Base-by-base conservation (phyloP, 2,113 vertebrate genomes). In the Nanorana parkeri region DNA sequence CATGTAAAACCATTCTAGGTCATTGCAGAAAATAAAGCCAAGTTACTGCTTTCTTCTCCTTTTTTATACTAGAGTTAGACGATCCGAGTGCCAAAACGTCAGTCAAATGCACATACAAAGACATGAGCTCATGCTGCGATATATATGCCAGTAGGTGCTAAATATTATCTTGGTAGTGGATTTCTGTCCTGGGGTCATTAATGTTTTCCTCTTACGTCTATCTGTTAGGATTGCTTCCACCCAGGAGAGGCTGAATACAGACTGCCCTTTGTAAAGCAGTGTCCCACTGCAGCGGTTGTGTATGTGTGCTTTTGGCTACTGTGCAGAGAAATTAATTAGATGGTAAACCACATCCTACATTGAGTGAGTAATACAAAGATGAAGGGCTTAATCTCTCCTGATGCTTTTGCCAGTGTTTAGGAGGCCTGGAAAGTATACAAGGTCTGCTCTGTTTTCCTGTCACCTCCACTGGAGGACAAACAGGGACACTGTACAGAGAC, bases 381-480 rank as follows among this genome's bases (percentile, higher is more conserved):
- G 69, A 73, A 75, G 64, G 67, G 51, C 67, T 60, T 75, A 83
- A 83, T 76, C 80, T 83, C 52, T 64, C 73, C 32, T 64, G 78
- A 56, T 72, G 56, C 55, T 80, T 80, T 52, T 81, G 67, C 78
- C 78, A 81, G 67, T 63, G 64, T 75, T 58, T 68, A 76, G 67
- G 67, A 26, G 80, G 63, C 60, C 72, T 83, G 80, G 63, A 83
- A 74, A 75, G 51, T 66, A 76, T 54, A 83, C 80, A 83, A 83
- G 72, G 80, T 68, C 71, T 75, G 80, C 71, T 83, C 80, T 83
- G 80, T 83, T 67, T 76, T 83, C 72, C 23, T 83, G 80, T 83
- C 80, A 83, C 80, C 72, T 83, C 80, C 32, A 60, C 15, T 76
- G 63, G 21, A 68, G 71, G 72, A 58, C 80, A 83, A 74, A 23